A percentile compares a stretch with the other conserved stretches of the same genome.
Evolutionary conservation across 2,113 vertebrate species (phyloP).

Genomic region (Butorides virescens): DNA sequence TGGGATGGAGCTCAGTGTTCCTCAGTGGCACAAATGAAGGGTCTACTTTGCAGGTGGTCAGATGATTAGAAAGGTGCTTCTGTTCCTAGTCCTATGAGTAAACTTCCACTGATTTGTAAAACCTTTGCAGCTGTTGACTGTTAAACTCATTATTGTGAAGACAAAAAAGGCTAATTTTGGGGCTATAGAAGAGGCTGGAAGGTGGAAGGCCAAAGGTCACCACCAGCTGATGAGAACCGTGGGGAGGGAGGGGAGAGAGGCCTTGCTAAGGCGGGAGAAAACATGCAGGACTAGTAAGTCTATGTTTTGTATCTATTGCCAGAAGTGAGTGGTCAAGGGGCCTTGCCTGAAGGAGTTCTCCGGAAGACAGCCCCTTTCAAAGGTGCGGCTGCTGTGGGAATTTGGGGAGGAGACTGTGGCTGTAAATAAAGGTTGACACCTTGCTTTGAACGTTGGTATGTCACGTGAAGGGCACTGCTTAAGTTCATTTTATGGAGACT

Average conservation of each 20-base stretch:
- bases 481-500: background rate
- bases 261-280: background rate
- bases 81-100: background rate
- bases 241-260: background rate
- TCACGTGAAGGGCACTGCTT: background rate
- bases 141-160: background rate
- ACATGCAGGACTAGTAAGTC: background rate
- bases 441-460: background rate
- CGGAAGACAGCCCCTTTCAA: background rate
- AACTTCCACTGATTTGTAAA: background rate
- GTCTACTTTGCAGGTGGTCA: background rate
- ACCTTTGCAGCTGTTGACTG: background rate
- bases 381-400: rapidly evolving
- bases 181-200: background rate
- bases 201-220: background rate
- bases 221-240: background rate
- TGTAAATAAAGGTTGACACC: background rate
- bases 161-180: background rate
- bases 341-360: background rate
- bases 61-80: background rate
- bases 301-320: background rate
- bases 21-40: background rate
- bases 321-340: background rate
- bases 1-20: background rate
- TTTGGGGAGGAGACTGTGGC: background rate